Evolutionary conservation across 2,113 vertebrate genomes (phyloP), one percentile per base, ranked within the genome.

Genomic region (Eonycteris spelaea): DNA sequence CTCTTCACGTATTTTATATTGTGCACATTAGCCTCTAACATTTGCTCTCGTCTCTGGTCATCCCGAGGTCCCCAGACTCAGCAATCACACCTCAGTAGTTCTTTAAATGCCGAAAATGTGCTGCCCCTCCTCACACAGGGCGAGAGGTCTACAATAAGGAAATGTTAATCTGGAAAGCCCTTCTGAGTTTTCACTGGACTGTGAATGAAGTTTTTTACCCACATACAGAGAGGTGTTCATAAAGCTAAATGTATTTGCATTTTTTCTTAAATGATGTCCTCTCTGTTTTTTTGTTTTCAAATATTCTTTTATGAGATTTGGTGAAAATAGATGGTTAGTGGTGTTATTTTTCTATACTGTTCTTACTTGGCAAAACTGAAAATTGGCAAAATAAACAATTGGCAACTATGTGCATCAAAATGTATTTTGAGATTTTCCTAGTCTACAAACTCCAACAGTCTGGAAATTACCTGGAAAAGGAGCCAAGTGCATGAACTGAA

Each of bases 351-450:
- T 89, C 11, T 68, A 35, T 61, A 70, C 55, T 48, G 13, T 90
- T 78, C 70, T 70, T 92, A 71, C 30, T 88, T 67, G 68, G 84
- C n/a, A 95, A 96, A 92, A 94, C 22, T 40, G 45, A 94, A 94
- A 85, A 61, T 24, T 91, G 19, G 63, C 84, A 51, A 67, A 91
- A 84, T 33, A 74, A 91, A 73, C 79, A 88, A 40, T 35, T 96
- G 38, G 61, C 63, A 67, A 90, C 19, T 90, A 53, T 0, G n/a
- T 7, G 67, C 51, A 43, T 74, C 48, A 43, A 79, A 85, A 45
- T 28, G 19, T 51, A 78, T 86, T 87, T 48, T 79, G 85, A 74
- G 89, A 83, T 86, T 71, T 89, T 59, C 45, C 63, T 93, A 43
- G 55, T 61, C 68, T 83, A 13, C 43, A 85, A 79, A 74, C 51